phyloP scores from a whole-genome alignment of 2,797 vertebrate species.

The Austrolebias charrua region DNA sequence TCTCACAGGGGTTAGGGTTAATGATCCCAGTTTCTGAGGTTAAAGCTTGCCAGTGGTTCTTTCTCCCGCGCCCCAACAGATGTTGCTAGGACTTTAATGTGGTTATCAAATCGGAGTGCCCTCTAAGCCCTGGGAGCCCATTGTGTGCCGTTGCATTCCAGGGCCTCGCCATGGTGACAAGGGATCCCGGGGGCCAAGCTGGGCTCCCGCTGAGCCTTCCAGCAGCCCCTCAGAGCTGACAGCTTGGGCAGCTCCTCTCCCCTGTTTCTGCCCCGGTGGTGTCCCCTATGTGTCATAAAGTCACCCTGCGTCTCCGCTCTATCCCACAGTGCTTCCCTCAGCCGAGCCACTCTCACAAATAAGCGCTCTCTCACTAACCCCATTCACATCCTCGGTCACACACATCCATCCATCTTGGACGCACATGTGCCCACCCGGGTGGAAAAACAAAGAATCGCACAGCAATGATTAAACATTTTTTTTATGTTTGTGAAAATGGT shows the following conservation, averaged over 20 bases:
- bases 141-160: slow-evolving; percentile 90
- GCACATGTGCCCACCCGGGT: slow-evolving; percentile 18
- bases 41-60: slow-evolving; percentile 91
- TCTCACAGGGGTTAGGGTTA: slow-evolving; percentile 88
- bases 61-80: slow-evolving; percentile 93
- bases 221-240: slow-evolving; percentile 79
- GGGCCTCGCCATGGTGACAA: slow-evolving; percentile 88
- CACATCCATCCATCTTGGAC: slow-evolving; percentile 33
- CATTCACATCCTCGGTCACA: slow-evolving; percentile 59
- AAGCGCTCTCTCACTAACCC: slow-evolving; percentile 39
- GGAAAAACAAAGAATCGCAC: slow-evolving; percentile 16
- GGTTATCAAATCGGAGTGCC: slow-evolving; percentile 95
- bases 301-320: slow-evolving; percentile 69
- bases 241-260: slow-evolving; percentile 69
- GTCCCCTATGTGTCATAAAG: slow-evolving; percentile 73
- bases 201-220: slow-evolving; percentile 81
- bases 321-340: slow-evolving; percentile 67
- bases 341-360: slow-evolving; percentile 56
- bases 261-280: slow-evolving; percentile 54
- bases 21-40: slow-evolving; percentile 95
- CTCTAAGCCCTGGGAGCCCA: slow-evolving; percentile 86
- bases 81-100: slow-evolving; percentile 98
- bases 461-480: slow-evolving; percentile 21
- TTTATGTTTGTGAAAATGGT: slow-evolving; percentile 7
- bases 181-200: slow-evolving; percentile 81